Evolutionary conservation across 2,113 vertebrate genomes (phyloP).

Genomic region (Petroica traversi): DNA sequence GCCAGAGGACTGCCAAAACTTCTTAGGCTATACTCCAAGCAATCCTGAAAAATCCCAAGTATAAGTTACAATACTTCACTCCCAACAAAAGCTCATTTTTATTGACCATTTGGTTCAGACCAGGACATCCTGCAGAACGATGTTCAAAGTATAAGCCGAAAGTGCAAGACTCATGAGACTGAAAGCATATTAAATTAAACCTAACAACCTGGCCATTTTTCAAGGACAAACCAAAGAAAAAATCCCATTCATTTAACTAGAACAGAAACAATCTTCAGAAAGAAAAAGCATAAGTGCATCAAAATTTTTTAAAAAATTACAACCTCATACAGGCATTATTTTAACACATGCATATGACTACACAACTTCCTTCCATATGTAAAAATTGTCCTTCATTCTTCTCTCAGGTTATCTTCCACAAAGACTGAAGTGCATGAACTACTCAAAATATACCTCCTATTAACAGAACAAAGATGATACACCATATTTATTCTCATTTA

Average conservation of each 20-base stretch:
- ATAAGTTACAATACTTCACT: neutral
- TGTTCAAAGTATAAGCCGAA: neutral
- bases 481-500: neutral
- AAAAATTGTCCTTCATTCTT: constrained; percentile 1
- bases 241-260: neutral
- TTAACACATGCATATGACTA: neutral
- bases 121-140: neutral
- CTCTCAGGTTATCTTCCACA: neutral
- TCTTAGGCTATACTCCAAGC: neutral
- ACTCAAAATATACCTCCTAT: neutral
- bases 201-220: neutral
- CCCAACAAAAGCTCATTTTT: neutral
- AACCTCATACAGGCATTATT: neutral
- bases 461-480: constrained; percentile 11
- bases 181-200: neutral
- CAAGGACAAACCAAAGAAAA: neutral
- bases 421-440: neutral
- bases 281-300: neutral
- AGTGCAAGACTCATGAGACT: neutral
- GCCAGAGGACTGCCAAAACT: neutral
- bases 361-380: neutral
- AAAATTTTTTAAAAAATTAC: neutral
- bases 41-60: neutral
- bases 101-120: neutral
- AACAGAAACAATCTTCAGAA: neutral